Percentiles rank a stretch among this genome's conserved stretches.
Evolutionary conservation across 2,797 vertebrate species (phyloP).

Genomic region (Chromis chromis): DNA sequence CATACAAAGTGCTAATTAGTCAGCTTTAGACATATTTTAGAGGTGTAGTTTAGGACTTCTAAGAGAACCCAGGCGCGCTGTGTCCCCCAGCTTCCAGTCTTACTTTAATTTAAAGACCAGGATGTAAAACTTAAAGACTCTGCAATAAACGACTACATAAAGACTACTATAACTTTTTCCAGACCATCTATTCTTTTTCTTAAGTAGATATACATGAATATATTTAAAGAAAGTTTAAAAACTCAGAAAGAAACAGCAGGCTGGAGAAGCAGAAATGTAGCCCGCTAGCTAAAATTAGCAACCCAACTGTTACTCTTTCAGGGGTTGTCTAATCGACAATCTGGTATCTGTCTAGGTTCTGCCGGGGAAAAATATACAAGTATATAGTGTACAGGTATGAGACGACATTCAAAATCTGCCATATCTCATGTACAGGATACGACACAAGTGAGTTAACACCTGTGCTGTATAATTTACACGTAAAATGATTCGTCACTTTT

Average conservation of each 20-base stretch:
- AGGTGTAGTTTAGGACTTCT: too few species aligned
- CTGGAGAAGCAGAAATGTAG: neutral
- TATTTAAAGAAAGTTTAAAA: neutral
- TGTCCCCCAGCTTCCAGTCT: neutral
- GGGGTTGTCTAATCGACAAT: neutral
- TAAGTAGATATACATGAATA: neutral
- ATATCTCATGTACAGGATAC: neutral
- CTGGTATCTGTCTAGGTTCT: neutral
- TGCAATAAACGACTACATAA: neutral
- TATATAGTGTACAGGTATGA: neutral
- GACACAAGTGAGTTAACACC: too few species aligned
- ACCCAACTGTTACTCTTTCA: neutral
- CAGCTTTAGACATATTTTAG: neutral
- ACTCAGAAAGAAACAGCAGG: neutral
- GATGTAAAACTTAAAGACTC: neutral
- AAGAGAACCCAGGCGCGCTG: neutral
- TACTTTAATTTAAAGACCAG: neutral
- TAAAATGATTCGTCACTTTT: too few species aligned
- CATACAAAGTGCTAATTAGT: neutral
- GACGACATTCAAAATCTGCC: neutral
- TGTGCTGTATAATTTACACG: too few species aligned
- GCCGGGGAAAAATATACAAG: too few species aligned
- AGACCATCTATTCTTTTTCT: neutral
- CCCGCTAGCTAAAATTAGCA: neutral
- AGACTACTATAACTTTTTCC: too few species aligned